Evolutionary conservation across 2,888 invertebrate genomes (phyloP).

Genomic region (Pterostichus madidus): DNA sequence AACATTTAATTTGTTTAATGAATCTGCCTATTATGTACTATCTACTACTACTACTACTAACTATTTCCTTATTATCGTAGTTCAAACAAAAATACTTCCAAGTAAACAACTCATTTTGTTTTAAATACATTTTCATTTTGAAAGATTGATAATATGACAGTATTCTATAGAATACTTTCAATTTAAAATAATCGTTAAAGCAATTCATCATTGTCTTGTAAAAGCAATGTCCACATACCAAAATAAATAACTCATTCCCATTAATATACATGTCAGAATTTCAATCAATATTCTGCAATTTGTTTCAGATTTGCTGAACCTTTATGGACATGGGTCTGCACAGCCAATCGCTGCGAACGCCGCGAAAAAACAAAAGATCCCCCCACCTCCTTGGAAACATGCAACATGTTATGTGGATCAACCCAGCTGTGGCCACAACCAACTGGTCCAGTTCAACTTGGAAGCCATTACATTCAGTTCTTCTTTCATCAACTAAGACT

Average conservation of each 20-base stretch:
- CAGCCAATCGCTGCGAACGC: conserved; percentile 84
- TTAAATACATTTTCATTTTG: too few relatives aligned
- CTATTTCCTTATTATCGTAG: too few relatives aligned
- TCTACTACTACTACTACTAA: too few relatives aligned
- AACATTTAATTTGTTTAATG: too few relatives aligned
- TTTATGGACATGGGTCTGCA: conserved; percentile 89
- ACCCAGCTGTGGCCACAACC: conserved; percentile 90
- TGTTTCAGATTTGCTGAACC: conserved; percentile 77
- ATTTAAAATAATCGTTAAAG: not conserved
- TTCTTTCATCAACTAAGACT: conserved; percentile 79
- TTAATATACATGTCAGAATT: not conserved
- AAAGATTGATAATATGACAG: too few relatives aligned
- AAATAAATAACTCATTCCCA: not conserved
- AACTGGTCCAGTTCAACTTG: conserved; percentile 84
- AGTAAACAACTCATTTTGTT: too few relatives aligned
- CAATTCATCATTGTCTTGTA: not conserved
- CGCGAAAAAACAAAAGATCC: conserved; percentile 75
- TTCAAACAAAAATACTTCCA: too few relatives aligned
- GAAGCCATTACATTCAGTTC: conserved; percentile 82
- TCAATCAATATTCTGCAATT: not conserved
- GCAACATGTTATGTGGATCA: conserved; percentile 88
- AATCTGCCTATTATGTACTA: too few relatives aligned
- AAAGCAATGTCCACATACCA: not conserved
- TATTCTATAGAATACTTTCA: too few relatives aligned
- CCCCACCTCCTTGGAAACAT: conserved; percentile 83